These are phyloP conservation scores for Pseudopipra pipra DNA, from an alignment of 2,113 vertebrate species.

Conservation along the genomic window DNA sequence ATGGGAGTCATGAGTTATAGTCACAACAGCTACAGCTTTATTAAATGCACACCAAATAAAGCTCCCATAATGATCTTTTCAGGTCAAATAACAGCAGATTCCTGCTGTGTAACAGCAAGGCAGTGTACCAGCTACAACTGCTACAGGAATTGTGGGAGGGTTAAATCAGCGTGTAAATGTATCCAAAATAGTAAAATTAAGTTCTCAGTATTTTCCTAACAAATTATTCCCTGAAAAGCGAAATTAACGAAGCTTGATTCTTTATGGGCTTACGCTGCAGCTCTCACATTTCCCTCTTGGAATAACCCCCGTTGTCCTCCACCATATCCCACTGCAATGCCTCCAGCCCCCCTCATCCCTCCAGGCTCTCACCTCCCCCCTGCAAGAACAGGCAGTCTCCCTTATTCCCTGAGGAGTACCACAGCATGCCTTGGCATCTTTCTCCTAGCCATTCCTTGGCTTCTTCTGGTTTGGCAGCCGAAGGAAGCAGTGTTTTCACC, in stretches of 20 bases:
- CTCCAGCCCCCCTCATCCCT: background rate
- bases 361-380: background rate
- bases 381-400: background rate
- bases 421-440: background rate
- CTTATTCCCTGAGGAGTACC: background rate
- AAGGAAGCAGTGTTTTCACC: background rate
- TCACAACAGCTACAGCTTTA: slow-evolving; percentile 38
- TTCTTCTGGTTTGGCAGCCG: background rate
- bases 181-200: background rate
- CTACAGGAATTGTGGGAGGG: background rate
- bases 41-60: slow-evolving; percentile 62
- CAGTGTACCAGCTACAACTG: background rate
- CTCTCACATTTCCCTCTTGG: background rate
- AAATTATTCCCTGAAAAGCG: background rate
- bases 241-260: background rate
- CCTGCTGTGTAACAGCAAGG: slow-evolving; percentile 32
- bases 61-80: slow-evolving; percentile 27
- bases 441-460: background rate
- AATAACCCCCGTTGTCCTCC: background rate
- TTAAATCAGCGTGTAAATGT: background rate
- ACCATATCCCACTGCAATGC: background rate
- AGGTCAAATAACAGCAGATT: slow-evolving; percentile 51
- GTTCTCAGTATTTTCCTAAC: background rate
- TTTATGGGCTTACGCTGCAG: background rate
- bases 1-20: slow-evolving; percentile 46